A percentile compares a stretch with the other conserved stretches of the same genome.
Evolutionary conservation across 2,888 invertebrate species (phyloP).

Genomic region (Tryphoninae sp.): DNA sequence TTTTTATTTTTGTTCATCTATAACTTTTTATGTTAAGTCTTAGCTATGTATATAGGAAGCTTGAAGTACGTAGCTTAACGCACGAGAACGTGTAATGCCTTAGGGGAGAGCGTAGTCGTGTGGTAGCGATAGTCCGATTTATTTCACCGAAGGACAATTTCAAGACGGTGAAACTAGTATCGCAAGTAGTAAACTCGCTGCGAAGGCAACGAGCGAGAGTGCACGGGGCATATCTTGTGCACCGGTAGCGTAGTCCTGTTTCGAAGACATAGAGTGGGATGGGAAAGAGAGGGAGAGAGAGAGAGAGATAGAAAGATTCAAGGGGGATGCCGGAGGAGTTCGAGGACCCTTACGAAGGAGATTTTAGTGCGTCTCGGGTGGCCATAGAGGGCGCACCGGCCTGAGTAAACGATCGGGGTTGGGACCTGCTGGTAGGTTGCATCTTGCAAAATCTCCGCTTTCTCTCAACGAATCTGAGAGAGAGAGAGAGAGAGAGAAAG

Average conservation of each 20-base stretch:
- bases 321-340: slow-evolving; percentile 30
- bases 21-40: neutral
- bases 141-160: slow-evolving; percentile 54
- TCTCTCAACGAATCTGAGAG: neutral
- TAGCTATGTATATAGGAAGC: neutral
- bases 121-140: slow-evolving; percentile 41
- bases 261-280: neutral
- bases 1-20: neutral
- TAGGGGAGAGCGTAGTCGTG: slow-evolving; percentile 4
- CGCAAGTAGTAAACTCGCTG: slow-evolving; percentile 60
- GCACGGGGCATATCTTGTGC: slow-evolving; percentile 12
- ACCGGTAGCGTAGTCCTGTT: slow-evolving; percentile 3
- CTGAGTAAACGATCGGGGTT: slow-evolving; percentile 57
- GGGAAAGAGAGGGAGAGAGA: slow-evolving; percentile 6
- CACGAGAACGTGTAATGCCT: neutral
- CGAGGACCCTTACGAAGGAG: slow-evolving; percentile 50
- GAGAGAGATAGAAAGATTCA: neutral
- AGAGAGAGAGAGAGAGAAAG: slow-evolving; percentile 19
- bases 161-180: slow-evolving; percentile 51
- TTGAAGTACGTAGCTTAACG: neutral
- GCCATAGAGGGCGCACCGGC: slow-evolving; percentile 50
- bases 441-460: slow-evolving; percentile 34
- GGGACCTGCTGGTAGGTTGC: slow-evolving; percentile 46
- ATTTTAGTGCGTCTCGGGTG: slow-evolving; percentile 54
- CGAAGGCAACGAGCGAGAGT: slow-evolving; percentile 22